Evolutionary conservation across 2,113 vertebrate genomes (phyloP).

Genomic region (Catharus fuscescens): DNA sequence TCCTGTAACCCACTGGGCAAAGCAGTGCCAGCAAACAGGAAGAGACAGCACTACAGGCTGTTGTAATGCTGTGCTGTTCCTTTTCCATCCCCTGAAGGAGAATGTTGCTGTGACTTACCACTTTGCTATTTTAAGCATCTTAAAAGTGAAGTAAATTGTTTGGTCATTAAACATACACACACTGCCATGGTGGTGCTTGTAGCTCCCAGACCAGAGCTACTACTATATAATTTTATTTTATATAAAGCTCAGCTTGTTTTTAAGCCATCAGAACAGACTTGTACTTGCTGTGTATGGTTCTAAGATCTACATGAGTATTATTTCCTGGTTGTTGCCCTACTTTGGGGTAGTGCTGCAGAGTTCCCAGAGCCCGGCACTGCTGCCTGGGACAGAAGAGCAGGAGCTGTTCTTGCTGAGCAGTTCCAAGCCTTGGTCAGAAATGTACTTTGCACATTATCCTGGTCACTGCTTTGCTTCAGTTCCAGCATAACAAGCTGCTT

Average conservation of each 20-base stretch:
- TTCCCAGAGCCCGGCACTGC: neutral
- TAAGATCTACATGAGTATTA: neutral
- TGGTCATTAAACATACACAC: neutral
- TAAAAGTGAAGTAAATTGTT: neutral
- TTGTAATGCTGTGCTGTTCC: neutral
- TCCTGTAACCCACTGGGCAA: neutral
- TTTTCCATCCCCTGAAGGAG: neutral
- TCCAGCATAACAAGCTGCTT: neutral
- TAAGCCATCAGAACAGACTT: neutral
- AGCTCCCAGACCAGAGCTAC: neutral
- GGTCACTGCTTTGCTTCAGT: neutral
- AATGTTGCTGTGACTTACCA: neutral
- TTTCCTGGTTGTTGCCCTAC: neutral
- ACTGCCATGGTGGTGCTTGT: neutral
- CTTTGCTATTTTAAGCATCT: neutral
- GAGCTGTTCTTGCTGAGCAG: neutral
- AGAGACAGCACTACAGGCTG: neutral
- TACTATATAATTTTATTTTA: neutral
- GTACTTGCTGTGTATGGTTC: neutral
- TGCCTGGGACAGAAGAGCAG: neutral
- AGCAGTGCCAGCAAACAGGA: neutral
- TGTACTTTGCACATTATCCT: neutral
- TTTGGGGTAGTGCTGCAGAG: neutral
- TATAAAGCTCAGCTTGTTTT: neutral
- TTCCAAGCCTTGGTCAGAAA: neutral